Conservation (phyloP, 2,888 invertebrate genomes). For the Chydorus sphaericus region DNA sequence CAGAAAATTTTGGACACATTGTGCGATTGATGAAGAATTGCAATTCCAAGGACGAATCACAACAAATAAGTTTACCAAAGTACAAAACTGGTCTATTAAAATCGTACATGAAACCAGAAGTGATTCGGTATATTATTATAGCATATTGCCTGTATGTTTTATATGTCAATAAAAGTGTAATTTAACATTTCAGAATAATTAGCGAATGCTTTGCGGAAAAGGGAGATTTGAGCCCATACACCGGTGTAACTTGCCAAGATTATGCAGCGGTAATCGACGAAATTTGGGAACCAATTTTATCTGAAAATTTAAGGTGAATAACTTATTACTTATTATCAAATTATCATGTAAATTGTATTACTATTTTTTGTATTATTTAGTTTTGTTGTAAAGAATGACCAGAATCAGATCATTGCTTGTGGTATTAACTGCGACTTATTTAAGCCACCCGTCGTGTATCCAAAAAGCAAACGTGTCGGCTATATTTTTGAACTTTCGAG, state of each 20-base stretch:
- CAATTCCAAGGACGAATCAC: no score
- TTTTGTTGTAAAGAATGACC: conserved; percentile 44
- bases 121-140: no score
- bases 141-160: no score
- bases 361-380: no score
- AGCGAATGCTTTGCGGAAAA: conserved; percentile 71
- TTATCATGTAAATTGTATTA: no score
- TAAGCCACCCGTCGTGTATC: conserved; percentile 58
- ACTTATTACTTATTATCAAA: no score
- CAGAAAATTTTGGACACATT: no score
- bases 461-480: conserved; percentile 44
- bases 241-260: conserved; percentile 49
- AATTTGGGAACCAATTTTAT: conserved; percentile 53
- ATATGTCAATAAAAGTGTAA: no score
- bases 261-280: conserved; percentile 50
- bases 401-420: conserved; percentile 48
- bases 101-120: no score
- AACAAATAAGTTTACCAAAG: no score
- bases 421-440: conserved; percentile 66
- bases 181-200: conserved; percentile 61
- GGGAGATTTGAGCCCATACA: conserved; percentile 67
- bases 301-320: conserved; percentile 44
- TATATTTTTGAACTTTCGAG: conserved; percentile 62
- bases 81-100: no score
- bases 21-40: no score